Evolutionary conservation across 2,113 vertebrate genomes (phyloP).

Genomic region (Cyanistes caeruleus): DNA sequence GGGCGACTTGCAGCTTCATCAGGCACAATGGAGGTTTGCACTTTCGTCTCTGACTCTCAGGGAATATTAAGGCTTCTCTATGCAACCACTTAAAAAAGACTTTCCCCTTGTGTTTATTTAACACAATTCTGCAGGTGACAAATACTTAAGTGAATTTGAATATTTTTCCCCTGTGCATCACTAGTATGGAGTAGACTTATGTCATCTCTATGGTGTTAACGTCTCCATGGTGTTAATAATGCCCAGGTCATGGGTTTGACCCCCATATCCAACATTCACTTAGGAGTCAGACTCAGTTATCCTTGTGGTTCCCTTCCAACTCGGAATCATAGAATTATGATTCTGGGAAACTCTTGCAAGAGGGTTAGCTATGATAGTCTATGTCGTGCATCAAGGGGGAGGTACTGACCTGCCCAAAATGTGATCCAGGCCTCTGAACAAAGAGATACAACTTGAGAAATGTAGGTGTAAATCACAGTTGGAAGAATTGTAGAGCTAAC

Average conservation of each 20-base stretch:
- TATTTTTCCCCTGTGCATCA: not conserved
- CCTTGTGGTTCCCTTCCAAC: not conserved
- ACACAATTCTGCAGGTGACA: not conserved
- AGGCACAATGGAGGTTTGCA: not conserved
- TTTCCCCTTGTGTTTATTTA: not conserved
- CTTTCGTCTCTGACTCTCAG: not conserved
- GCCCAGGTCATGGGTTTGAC: not conserved
- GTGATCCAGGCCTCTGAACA: not conserved
- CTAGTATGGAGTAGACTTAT: not conserved
- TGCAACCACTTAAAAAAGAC: not conserved
- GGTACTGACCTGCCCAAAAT: not conserved
- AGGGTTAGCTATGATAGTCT: not conserved
- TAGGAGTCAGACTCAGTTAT: not conserved
- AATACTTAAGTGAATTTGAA: not conserved
- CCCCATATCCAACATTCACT: fast-evolving
- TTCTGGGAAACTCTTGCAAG: not conserved
- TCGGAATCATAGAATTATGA: not conserved
- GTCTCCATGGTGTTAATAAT: not conserved
- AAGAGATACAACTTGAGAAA: not conserved
- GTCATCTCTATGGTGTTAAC: not conserved
- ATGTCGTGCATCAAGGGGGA: not conserved
- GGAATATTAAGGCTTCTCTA: not conserved
- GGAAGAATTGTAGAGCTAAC: not conserved
- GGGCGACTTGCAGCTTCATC: not conserved
- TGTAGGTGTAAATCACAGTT: not conserved